Base-by-base conservation (phyloP, 2,797 vertebrate species). In the Gymnoscopelus microlampas region DNA sequence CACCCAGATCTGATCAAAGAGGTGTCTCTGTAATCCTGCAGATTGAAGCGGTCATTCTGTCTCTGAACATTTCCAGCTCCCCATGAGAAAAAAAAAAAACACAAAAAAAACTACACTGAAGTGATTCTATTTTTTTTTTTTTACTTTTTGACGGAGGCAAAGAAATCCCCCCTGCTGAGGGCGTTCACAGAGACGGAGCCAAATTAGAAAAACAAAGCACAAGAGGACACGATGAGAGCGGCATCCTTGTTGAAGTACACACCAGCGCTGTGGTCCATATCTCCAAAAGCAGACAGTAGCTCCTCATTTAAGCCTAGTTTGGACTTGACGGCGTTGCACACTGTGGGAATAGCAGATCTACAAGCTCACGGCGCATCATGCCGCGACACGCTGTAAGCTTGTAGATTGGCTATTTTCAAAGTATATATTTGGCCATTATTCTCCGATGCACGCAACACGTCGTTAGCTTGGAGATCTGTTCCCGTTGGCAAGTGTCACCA, bases 81-180 rank as follows among this genome's bases (percentile, higher is more conserved):
- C 57, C 89, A 11, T 61, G 73, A 85, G n/a, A 47, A 78, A 89
- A 87, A 87, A 72, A 71, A 80, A 6, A 44, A n/a, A n/a, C n/a
- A n/a, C n/a, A n/a, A n/a, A n/a, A n/a, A n/a, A 39, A 94, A 93
- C 90, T 92, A 89, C 86, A 91, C 91, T 86, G 87, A 91, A 94
- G 92, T 91, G 89, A 70, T 92, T 89, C 92, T 93, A 94, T 93
- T 94, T 29, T 44, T 44, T 7, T 44, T 39, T 35, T 35, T 94
- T 93, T 91, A 92, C 89, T 86, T 87, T 89, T 87, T 89, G 83
- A 87, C 70, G 80, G 78, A 86, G 84, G 78, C 82, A 88, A 88
- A 88, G 74, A 81, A 80, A 79, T 76, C 86, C 73, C 85, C 85
- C 90, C 85, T 88, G 79, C 87, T 83, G 85, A 65, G 82, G 66